Evolutionary conservation across 2,113 vertebrate species (phyloP).

Genomic region (Nycticorax nycticorax): DNA sequence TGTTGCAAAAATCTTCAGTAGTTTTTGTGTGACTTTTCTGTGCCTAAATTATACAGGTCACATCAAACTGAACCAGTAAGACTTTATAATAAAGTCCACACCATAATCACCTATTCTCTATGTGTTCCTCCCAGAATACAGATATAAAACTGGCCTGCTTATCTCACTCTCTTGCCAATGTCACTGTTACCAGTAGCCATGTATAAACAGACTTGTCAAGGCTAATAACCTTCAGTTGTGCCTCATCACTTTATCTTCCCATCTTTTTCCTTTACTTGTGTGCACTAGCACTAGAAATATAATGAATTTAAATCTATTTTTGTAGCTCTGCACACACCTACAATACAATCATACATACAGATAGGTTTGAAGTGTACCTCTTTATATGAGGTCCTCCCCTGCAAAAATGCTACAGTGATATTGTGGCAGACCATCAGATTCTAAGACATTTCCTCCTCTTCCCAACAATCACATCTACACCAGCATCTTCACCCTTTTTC

Average conservation of each 20-base stretch:
- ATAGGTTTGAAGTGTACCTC: neutral
- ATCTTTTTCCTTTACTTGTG: neutral
- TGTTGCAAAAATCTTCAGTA: neutral
- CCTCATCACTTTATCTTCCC: neutral
- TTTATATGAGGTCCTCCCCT: neutral
- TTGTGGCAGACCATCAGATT: neutral
- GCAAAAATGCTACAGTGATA: neutral
- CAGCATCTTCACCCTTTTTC: neutral
- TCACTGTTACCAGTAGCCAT: neutral
- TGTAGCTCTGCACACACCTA: neutral
- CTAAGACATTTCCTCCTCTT: neutral
- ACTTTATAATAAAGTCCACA: neutral
- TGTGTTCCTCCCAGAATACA: neutral
- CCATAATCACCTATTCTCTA: neutral
- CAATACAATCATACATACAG: neutral
- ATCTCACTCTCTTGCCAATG: neutral
- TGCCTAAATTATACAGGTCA: neutral
- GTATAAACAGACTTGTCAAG: neutral
- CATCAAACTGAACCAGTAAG: neutral
- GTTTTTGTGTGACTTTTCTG: neutral
- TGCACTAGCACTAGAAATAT: neutral
- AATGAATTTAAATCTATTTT: neutral
- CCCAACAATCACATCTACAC: neutral
- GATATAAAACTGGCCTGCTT: neutral
- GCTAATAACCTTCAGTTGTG: neutral